Base-by-base conservation (phyloP, 2,797 vertebrate genomes). In the Hydrophis major region DNA sequence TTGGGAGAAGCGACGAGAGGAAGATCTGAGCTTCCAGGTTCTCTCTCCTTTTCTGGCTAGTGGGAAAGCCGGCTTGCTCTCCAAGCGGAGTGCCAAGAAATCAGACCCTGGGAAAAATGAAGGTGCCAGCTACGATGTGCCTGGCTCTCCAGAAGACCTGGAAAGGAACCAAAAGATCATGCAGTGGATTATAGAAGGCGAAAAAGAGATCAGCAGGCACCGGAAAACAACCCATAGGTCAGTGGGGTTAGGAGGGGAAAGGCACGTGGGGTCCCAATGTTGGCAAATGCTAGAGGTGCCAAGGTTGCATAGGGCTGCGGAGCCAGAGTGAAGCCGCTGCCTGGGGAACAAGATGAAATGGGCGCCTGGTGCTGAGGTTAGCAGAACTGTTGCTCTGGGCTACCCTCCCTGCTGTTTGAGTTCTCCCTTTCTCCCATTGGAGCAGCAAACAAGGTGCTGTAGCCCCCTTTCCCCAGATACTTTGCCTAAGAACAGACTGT, bases 181-280 rank as follows among this genome's bases (percentile, higher is more conserved):
- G 93, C 97, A 99, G 97, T 99, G 99, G 99, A 98, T 99, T 97
- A 99, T 99, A 96, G 99, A 99, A 95, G 99, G 99, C 91, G 99
- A 99, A 96, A 99, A 99, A 94, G 99, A 99, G 96, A 98, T 98
- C 93, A 98, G 97, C 95, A 98, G 99, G 90, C 98, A 99, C 96
- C 98, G 99, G 96, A 99, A 98, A 96, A 98, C 98, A 2, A 98
- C 98, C 32, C 99, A 99, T 10, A 98, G 99, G 99, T 99, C 94
- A 96, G 97, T 89, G 69, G n/a, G 28, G 11, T 2, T 11, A 12
- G 63, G 6, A 25, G n/a, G 20, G 32, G 42, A 47, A 20, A 63
- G 22, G 27, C 28, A 13, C 0, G 11, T 6, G 16, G 7, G 47
- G 11, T 10, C 2, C 7, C 60, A 20, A 11, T 14, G 66, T 16